Evolutionary conservation across 1,140 invertebrate species (phyloP).

Genomic region (silkworm (Bombyx mori)): ASM3026992v2 NC_085113.1:48501-49000

Average conservation of each 20-base stretch:
- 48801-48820: background rate
- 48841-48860: background rate
- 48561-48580: conserved; percentile 1
- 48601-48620: background rate
- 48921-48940: background rate
- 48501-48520: background rate
- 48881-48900: background rate
- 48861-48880: background rate
- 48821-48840: background rate
- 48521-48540: conserved; percentile 1
- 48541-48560: background rate
- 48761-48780: background rate
- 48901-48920: background rate
- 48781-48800: background rate
- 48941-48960: background rate
- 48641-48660: background rate
- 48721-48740: background rate
- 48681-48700: background rate
- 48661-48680: background rate
- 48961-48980: background rate
- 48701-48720: background rate
- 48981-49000: background rate
- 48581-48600: background rate
- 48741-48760: background rate
- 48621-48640: background rate